phyloP scores from a whole-genome alignment of 2,888 invertebrate genomes.

The Dorcus hopei region DNA sequence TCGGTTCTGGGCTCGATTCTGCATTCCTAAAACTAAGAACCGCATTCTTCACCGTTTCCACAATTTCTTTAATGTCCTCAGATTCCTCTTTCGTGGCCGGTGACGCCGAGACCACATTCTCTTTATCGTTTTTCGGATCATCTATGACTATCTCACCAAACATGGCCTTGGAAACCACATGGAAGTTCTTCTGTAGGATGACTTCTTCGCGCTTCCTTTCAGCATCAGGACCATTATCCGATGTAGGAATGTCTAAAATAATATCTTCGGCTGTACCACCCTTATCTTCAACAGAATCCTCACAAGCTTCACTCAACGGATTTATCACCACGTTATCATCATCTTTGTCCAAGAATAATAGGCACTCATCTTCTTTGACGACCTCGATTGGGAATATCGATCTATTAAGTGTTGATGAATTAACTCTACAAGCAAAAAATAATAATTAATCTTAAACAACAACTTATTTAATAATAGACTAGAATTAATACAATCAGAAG shows the following conservation, averaged over 20 bases:
- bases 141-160: slow-evolving; percentile 9
- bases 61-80: slow-evolving; percentile 31
- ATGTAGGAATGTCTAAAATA: slow-evolving; percentile 6
- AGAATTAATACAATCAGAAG: not conserved
- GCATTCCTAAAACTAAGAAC: slow-evolving; percentile 20
- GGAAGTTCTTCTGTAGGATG: slow-evolving; percentile 14
- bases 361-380: slow-evolving; percentile 9
- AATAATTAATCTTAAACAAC: not conserved
- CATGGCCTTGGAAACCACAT: slow-evolving; percentile 17
- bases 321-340: slow-evolving; percentile 11
- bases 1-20: not conserved
- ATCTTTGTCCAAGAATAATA: slow-evolving; percentile 6
- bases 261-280: not conserved
- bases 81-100: slow-evolving; percentile 16
- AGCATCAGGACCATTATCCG: not conserved
- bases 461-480: not conserved
- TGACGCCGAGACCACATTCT: slow-evolving; percentile 9
- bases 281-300: slow-evolving; percentile 2
- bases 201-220: slow-evolving; percentile 16
- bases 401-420: slow-evolving; percentile 19
- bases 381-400: slow-evolving; percentile 8
- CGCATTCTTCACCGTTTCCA: slow-evolving; percentile 31
- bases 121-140: slow-evolving; percentile 13
- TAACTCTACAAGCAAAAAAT: slow-evolving; percentile 25
- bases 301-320: slow-evolving; percentile 5